Evolutionary conservation across 2,797 vertebrate genomes (phyloP).

Genomic region (Nothura maculosa): DNA sequence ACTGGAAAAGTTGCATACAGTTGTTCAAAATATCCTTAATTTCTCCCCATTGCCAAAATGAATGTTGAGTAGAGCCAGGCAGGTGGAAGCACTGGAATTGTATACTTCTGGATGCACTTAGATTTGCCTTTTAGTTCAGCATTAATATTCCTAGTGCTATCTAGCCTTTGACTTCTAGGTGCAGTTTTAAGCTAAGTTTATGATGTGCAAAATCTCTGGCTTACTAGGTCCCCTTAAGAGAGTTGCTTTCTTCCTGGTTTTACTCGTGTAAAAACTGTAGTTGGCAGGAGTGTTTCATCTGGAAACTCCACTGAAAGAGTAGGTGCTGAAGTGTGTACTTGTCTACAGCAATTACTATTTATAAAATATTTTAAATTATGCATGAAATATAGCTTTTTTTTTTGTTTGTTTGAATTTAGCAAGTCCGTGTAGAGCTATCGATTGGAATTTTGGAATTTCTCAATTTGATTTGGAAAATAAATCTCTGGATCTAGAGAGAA

Average conservation of each 20-base stretch:
- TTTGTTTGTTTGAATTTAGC: not conserved
- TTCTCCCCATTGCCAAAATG: not conserved
- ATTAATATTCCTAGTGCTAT: not conserved
- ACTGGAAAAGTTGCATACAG: not conserved
- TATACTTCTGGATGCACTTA: not conserved
- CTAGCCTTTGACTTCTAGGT: not conserved
- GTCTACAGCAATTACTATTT: not conserved
- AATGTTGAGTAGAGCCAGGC: not conserved
- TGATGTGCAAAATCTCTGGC: not conserved
- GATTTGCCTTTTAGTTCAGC: not conserved
- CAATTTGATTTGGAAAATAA: not conserved
- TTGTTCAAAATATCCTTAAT: not conserved
- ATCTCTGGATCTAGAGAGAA: not conserved
- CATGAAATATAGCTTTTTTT: not conserved
- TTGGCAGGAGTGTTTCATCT: not conserved
- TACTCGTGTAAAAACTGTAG: not conserved
- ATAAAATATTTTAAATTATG: not conserved
- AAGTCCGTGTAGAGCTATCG: not conserved
- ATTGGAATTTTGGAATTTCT: not conserved
- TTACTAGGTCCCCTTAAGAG: not conserved
- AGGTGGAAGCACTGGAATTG: too few species aligned
- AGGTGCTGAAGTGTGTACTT: not conserved
- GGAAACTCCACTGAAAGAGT: not conserved
- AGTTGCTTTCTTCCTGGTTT: rapidly evolving
- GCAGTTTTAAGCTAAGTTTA: not conserved